Evolutionary conservation across 2,113 vertebrate species (phyloP).

Genomic region (Engystomops pustulosus): DNA sequence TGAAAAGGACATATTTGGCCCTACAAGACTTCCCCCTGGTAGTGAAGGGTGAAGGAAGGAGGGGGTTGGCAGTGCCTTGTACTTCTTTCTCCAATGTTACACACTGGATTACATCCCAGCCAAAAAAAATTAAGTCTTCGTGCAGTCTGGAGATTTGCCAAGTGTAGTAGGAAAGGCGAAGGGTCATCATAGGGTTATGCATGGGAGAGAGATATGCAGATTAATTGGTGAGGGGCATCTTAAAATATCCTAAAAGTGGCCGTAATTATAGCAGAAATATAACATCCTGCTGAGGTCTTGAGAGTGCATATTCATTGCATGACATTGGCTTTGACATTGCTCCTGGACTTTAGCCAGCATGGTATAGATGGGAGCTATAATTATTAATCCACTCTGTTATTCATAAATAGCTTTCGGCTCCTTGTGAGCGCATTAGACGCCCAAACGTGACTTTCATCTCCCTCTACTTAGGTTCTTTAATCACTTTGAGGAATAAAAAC

Average conservation of each 20-base stretch:
- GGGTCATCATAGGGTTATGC: background rate
- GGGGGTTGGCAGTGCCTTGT: background rate
- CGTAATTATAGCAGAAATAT: background rate
- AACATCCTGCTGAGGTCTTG: background rate
- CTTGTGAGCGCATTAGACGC: background rate
- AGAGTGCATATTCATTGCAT: background rate
- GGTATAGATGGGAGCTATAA: conserved; percentile 31
- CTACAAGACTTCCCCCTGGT: background rate
- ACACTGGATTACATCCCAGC: background rate
- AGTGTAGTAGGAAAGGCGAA: background rate
- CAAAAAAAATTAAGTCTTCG: background rate
- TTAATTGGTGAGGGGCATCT: no score
- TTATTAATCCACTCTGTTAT: conserved; percentile 37
- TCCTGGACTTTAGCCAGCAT: conserved; percentile 27
- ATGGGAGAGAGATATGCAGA: no score
- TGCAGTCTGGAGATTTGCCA: background rate
- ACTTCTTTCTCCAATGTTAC: background rate
- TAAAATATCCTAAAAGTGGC: background rate
- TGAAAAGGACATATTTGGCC: background rate
- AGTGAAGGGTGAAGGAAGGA: background rate
- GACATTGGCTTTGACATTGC: conserved; percentile 35
- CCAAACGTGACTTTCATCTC: background rate
- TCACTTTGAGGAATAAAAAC: background rate
- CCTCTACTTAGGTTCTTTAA: background rate
- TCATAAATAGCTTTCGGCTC: conserved; percentile 1